A percentile compares a stretch with the other conserved stretches of the same genome.
These are phyloP conservation scores for Monoplex corrugatus DNA, from an alignment of 2,888 invertebrate genomes.

Conservation along the genomic window DNA sequence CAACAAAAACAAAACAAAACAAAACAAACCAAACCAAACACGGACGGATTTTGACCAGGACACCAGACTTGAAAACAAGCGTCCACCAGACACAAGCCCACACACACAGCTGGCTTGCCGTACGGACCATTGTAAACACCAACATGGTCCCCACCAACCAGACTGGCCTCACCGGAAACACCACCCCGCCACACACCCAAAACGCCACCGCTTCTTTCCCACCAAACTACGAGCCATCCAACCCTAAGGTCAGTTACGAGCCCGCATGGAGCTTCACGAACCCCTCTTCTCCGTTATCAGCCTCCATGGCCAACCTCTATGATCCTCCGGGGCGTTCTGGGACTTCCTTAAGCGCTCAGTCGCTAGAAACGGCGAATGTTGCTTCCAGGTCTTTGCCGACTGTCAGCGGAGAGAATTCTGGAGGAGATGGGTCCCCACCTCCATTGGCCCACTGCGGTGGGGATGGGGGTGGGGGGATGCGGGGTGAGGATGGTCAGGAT, in stretches of 20 bases:
- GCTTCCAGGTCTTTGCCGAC: background rate
- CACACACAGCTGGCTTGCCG: too few species aligned
- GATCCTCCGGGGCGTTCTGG: background rate
- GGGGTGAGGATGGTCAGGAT: background rate
- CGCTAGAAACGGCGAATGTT: background rate
- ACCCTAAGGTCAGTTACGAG: background rate
- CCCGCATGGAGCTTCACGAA: background rate
- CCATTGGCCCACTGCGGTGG: background rate
- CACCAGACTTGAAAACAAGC: too few species aligned
- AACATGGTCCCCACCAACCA: background rate
- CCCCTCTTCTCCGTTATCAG: background rate
- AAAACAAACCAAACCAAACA: too few species aligned
- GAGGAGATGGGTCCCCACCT: background rate
- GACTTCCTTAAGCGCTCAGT: background rate
- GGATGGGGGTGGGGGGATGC: background rate
- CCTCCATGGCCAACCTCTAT: background rate
- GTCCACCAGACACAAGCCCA: too few species aligned
- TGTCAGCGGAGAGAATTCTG: background rate
- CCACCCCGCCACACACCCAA: background rate
- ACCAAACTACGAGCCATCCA: background rate
- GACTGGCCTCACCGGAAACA: background rate
- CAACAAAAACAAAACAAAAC: too few species aligned
- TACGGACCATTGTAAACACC: too few species aligned
- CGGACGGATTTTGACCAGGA: too few species aligned
- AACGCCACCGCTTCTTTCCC: background rate